Conservation (phyloP, 1,140 invertebrate genomes). For the Drosophila littoralis region DNA sequence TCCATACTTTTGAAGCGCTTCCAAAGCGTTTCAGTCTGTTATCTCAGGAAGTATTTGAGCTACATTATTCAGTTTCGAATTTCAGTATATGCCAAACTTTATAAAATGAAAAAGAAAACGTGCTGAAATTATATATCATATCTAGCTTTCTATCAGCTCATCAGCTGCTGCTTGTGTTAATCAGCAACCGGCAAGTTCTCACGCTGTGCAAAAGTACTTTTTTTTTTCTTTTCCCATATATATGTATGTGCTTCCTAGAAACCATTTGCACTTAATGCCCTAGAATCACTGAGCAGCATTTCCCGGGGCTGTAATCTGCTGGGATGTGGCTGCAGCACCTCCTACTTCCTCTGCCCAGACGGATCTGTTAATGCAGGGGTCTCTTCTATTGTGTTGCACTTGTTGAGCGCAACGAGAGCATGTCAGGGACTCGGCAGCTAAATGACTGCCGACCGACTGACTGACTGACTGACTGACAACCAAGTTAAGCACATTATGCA, state of each 20-base stretch:
- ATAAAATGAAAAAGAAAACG: not conserved
- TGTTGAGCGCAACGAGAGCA: conserved; percentile 48
- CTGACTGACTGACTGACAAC: conserved; percentile 46
- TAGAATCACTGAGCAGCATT: conserved; percentile 40
- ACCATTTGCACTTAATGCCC: conserved; percentile 47
- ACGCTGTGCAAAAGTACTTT: conserved; percentile 26
- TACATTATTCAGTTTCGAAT: too few relatives aligned
- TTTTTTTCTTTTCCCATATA: conserved; percentile 2
- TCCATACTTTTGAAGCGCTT: too few relatives aligned
- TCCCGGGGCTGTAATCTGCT: conserved; percentile 28
- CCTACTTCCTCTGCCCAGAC: conserved; percentile 33
- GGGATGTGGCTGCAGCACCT: conserved; percentile 18
- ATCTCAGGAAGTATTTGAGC: too few relatives aligned
- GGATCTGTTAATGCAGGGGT: conserved; percentile 7
- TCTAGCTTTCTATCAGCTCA: not conserved
- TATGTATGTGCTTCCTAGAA: conserved; percentile 26
- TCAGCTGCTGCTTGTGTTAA: not conserved
- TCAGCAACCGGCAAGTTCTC: conserved; percentile 21
- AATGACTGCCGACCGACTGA: conserved; percentile 36
- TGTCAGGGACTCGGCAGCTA: conserved; percentile 19
- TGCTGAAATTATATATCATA: not conserved
- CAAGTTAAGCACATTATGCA: conserved; percentile 73
- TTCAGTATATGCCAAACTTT: too few relatives aligned
- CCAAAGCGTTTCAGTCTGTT: too few relatives aligned
- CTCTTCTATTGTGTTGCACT: conserved; percentile 48